Evolutionary conservation across 1,140 invertebrate species (phyloP).

Genomic region (Drosophila neocordata): DNA sequence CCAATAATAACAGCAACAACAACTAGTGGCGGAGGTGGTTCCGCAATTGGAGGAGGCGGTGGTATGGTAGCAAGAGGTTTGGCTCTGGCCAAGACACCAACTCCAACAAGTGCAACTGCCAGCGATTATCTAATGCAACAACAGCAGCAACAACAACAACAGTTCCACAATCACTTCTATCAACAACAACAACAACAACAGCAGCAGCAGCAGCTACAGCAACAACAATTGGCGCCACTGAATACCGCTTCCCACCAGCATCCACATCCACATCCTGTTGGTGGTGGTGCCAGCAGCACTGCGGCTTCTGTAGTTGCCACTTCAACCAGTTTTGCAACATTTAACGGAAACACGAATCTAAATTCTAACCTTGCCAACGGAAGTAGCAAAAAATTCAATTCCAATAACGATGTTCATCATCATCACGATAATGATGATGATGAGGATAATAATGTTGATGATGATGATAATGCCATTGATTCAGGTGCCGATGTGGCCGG

Average conservation of each 20-base stretch:
- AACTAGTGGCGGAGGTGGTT: conserved; percentile 36
- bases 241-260: conserved; percentile 71
- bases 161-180: conserved; percentile 64
- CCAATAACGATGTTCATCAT: conserved; percentile 35
- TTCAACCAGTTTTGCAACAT: conserved; percentile 76
- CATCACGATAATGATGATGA: conserved; percentile 20
- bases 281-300: conserved; percentile 18
- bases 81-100: conserved; percentile 36
- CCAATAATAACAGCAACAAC: conserved; percentile 61
- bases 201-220: conserved; percentile 41
- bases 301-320: conserved; percentile 25
- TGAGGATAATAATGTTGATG: conserved; percentile 34
- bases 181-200: conserved; percentile 48
- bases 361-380: conserved; percentile 80
- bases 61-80: conserved; percentile 35
- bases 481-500: conserved; percentile 36
- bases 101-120: conserved; percentile 32
- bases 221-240: conserved; percentile 66
- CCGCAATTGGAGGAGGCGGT: conserved; percentile 19
- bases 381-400: conserved; percentile 73
- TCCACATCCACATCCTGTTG: conserved; percentile 65
- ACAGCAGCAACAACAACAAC: conserved; percentile 49
- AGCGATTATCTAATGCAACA: conserved; percentile 68
- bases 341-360: conserved; percentile 82
- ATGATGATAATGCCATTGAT: conserved; percentile 20